These are phyloP conservation scores for Accipiter cooperii DNA, from an alignment of 2,113 vertebrate genomes.

Conservation along the genomic window DNA sequence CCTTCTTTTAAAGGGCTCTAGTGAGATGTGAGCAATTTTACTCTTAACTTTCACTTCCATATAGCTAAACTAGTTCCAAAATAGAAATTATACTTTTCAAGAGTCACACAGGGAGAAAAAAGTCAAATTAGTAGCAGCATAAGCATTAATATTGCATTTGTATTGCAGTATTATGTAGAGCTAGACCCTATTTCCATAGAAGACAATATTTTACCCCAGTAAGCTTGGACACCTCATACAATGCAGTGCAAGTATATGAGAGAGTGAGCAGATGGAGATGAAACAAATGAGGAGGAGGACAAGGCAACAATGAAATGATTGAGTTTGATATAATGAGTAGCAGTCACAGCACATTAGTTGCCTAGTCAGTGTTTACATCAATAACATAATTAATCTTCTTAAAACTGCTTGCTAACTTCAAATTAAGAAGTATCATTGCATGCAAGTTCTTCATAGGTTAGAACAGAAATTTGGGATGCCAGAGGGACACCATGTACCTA, in stretches of 20 bases:
- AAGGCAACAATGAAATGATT: neutral
- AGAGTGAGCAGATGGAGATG: neutral
- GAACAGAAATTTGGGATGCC: neutral
- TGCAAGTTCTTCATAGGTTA: neutral
- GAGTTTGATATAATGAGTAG: constrained; percentile 8
- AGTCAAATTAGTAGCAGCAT: neutral
- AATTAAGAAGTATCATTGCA: neutral
- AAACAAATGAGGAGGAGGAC: constrained; percentile 1
- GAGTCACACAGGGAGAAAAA: neutral
- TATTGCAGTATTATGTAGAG: neutral
- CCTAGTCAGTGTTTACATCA: constrained; percentile 22
- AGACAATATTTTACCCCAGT: neutral
- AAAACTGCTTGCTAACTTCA: neutral
- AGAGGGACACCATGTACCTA: neutral
- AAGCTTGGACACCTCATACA: neutral
- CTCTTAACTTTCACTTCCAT: neutral
- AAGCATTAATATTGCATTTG: neutral
- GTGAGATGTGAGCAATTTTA: neutral
- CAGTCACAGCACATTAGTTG: neutral
- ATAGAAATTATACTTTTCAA: neutral
- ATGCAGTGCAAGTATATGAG: neutral
- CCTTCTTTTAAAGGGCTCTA: neutral
- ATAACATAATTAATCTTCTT: constrained; percentile 13
- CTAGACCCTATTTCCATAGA: neutral
- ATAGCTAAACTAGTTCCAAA: neutral